A percentile compares a stretch with the other conserved stretches of the same genome.
Conservation (phyloP, 1,140 invertebrate genomes). For the Ostrea denselamellosa region DNA sequence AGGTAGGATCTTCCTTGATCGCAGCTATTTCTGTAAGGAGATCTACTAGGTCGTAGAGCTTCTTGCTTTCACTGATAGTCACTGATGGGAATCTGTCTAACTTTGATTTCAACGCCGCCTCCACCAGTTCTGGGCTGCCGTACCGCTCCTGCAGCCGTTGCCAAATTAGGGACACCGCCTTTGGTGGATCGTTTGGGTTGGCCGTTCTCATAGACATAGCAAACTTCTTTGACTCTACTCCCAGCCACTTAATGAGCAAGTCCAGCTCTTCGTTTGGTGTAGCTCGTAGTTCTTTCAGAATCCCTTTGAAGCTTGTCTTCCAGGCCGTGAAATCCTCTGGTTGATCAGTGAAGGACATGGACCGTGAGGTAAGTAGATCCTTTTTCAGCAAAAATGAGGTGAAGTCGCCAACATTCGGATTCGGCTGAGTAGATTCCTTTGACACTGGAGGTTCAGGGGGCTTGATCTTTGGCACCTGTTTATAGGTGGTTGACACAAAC, state of each 20-base stretch:
- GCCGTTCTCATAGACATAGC: slow-evolving; percentile 45
- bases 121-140: slow-evolving; percentile 56
- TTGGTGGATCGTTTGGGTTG: slow-evolving; percentile 44
- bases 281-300: slow-evolving; percentile 42
- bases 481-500: neutral
- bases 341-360: slow-evolving; percentile 45
- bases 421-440: neutral
- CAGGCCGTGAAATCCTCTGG: slow-evolving; percentile 45
- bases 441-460: neutral
- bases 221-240: slow-evolving; percentile 45
- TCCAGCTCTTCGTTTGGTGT: slow-evolving; percentile 49
- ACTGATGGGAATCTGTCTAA: slow-evolving; percentile 49
- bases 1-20: slow-evolving; percentile 42
- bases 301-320: slow-evolving; percentile 47
- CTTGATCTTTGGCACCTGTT: neutral
- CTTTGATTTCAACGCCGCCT: slow-evolving; percentile 53
- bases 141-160: slow-evolving; percentile 55
- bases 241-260: slow-evolving; percentile 54
- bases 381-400: slow-evolving; percentile 46
- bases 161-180: slow-evolving; percentile 46
- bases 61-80: slow-evolving; percentile 44
- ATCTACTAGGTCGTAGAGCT: slow-evolving; percentile 43
- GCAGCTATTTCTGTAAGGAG: slow-evolving; percentile 43
- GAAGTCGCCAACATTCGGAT: slow-evolving; percentile 21
- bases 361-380: slow-evolving; percentile 44